Evolutionary conservation across 2,797 vertebrate genomes (phyloP).

Genomic region (Luscinia megarhynchos): DNA sequence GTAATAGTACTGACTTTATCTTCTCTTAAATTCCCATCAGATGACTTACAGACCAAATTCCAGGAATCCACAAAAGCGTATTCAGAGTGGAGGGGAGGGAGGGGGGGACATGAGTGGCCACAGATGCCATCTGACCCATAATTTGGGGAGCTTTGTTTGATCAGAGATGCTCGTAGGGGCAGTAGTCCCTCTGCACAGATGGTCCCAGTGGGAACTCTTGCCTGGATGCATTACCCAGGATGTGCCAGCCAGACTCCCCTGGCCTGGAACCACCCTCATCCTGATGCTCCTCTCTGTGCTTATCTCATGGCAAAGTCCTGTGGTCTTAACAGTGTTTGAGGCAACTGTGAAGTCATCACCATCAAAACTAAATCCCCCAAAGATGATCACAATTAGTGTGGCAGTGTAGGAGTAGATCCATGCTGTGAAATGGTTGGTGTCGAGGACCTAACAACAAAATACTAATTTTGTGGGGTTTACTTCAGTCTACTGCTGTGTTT

Average conservation of each 20-base stretch:
- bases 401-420: background rate
- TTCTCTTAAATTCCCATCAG: background rate
- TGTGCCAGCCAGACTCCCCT: background rate
- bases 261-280: rapidly evolving
- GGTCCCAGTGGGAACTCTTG: background rate
- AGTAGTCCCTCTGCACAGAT: background rate
- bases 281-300: background rate
- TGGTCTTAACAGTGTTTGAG: background rate
- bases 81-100: background rate
- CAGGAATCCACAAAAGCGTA: background rate
- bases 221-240: background rate
- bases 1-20: background rate
- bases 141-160: background rate
- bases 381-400: background rate
- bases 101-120: background rate
- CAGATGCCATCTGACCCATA: background rate
- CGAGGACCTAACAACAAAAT: background rate
- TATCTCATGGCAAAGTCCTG: background rate
- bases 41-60: background rate
- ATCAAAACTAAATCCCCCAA: background rate
- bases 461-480: background rate
- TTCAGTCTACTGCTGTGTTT: background rate
- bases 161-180: rapidly evolving
- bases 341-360: no score
- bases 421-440: background rate